Conservation (phyloP, 2,113 vertebrate genomes). For the Cervus canadensis region DNA sequence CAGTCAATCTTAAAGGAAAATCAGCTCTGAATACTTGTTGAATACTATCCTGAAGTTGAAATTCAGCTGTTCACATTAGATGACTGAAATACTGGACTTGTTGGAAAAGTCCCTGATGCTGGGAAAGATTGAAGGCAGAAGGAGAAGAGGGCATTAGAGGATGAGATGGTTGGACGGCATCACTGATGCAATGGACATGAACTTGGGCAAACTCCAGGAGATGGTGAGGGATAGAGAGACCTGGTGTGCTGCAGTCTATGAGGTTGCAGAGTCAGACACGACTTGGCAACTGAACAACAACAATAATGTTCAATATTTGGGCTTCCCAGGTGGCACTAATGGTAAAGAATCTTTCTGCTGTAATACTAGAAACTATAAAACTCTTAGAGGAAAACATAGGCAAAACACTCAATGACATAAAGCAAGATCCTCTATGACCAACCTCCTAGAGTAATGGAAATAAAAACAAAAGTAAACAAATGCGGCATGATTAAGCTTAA, state of each 20-base stretch:
- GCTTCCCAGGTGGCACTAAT: background rate
- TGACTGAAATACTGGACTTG: too few species aligned
- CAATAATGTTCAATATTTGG: background rate
- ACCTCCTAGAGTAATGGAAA: too few species aligned
- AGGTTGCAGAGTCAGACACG: background rate
- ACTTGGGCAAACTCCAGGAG: background rate
- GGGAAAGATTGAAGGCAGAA: background rate
- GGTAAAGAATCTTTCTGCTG: too few species aligned
- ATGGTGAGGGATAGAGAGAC: background rate
- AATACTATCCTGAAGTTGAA: background rate
- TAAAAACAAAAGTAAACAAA: too few species aligned
- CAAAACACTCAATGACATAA: too few species aligned
- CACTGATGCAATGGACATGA: background rate
- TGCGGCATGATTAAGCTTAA: rapidly evolving
- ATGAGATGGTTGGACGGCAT: background rate
- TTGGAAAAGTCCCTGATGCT: background rate
- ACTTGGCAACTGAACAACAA: background rate
- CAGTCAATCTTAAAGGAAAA: background rate
- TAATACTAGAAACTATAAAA: too few species aligned
- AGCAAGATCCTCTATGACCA: too few species aligned
- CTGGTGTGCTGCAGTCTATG: background rate
- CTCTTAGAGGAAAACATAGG: too few species aligned
- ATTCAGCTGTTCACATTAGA: too few species aligned
- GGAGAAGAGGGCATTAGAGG: background rate
- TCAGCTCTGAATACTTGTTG: background rate